These are phyloP conservation scores for Tanytarsus gracilentus DNA, from an alignment of 2,888 invertebrate species.

Conservation along the genomic window DNA sequence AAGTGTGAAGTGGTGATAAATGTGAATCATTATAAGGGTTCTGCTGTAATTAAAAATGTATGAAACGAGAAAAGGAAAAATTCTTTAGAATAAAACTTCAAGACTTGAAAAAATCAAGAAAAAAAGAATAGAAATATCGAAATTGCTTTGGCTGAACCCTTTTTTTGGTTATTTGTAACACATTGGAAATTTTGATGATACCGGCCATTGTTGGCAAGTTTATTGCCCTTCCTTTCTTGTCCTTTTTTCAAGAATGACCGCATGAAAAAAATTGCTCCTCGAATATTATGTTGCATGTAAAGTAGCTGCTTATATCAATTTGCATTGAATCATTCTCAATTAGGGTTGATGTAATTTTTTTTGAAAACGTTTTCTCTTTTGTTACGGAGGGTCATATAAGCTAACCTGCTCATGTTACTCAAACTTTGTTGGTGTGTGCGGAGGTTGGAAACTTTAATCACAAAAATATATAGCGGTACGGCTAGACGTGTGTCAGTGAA, in stretches of 20 bases:
- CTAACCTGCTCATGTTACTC: too few relatives aligned
- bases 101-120: neutral
- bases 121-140: neutral
- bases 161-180: too few relatives aligned
- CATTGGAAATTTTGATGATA: too few relatives aligned
- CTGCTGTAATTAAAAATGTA: slow-evolving; percentile 3
- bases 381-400: too few relatives aligned
- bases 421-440: too few relatives aligned
- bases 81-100: too few relatives aligned
- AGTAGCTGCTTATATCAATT: neutral
- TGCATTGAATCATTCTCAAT: neutral
- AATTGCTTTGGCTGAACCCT: too few relatives aligned
- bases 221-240: neutral
- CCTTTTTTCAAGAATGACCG: neutral
- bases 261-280: too few relatives aligned
- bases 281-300: neutral
- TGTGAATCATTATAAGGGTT: slow-evolving; percentile 2
- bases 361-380: neutral
- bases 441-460: slow-evolving; percentile 1
- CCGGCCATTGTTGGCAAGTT: neutral
- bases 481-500: slow-evolving; percentile 11
- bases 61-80: too few relatives aligned
- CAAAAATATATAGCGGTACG: neutral
- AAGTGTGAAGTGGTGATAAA: slow-evolving; percentile 10
- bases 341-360: too few relatives aligned